These are phyloP conservation scores for Regulus satrapa DNA, from an alignment of 2,113 vertebrate species.

Conservation along the genomic window DNA sequence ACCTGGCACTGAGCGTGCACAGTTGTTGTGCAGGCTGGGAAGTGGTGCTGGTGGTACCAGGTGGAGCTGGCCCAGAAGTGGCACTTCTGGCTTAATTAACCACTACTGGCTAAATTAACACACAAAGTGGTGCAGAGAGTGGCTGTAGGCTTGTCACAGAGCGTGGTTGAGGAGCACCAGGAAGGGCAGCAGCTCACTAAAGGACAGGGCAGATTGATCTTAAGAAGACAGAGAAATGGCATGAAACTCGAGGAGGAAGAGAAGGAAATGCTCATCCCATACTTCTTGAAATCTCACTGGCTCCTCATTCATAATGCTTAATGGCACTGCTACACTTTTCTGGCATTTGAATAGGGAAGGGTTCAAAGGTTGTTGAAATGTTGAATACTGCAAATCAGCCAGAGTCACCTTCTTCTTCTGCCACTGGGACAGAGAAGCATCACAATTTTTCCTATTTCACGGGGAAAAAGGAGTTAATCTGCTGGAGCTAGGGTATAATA, in stretches of 20 bases:
- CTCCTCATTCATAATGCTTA: background rate
- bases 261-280: background rate
- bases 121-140: background rate
- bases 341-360: background rate
- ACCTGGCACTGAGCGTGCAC: background rate
- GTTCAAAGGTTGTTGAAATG: background rate
- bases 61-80: background rate
- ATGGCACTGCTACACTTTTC: background rate
- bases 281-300: background rate
- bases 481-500: background rate
- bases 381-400: background rate
- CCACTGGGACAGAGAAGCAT: background rate
- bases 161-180: background rate
- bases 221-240: background rate
- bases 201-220: background rate
- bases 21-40: background rate
- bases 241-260: background rate
- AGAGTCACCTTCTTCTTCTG: background rate
- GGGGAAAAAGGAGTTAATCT: background rate
- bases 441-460: background rate
- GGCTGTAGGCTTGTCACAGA: background rate
- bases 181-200: background rate
- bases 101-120: background rate
- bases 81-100: background rate
- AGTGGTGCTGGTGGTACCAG: accelerated